phyloP scores from a whole-genome alignment of 2,797 vertebrate genomes.

The Synaphobranchus kaupii region DNA sequence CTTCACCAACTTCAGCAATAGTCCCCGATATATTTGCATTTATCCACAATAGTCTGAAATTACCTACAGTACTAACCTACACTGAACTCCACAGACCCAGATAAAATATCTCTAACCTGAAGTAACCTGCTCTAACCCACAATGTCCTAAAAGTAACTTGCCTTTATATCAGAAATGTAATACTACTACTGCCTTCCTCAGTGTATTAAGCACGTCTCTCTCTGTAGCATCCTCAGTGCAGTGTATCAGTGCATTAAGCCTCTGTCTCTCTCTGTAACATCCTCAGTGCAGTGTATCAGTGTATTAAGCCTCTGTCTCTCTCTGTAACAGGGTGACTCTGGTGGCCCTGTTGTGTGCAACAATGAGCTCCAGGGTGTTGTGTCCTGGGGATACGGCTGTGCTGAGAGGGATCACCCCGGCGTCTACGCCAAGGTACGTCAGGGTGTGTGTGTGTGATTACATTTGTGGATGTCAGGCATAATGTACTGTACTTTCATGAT shows the following conservation, averaged over 20 bases:
- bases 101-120: background rate
- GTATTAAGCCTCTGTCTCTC: background rate
- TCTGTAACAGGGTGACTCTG: conserved; percentile 40
- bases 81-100: background rate
- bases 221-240: too few relatives aligned
- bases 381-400: conserved; percentile 39
- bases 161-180: background rate
- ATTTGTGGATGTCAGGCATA: background rate
- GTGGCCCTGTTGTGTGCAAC: conserved; percentile 39
- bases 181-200: background rate
- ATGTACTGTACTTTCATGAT: background rate
- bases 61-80: too few relatives aligned
- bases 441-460: background rate
- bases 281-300: background rate
- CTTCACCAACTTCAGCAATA: too few relatives aligned
- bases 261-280: too few relatives aligned
- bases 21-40: too few relatives aligned
- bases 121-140: background rate
- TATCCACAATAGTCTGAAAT: too few relatives aligned
- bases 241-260: too few relatives aligned
- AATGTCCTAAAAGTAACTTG: too few relatives aligned
- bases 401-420: conserved; percentile 28
- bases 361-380: conserved; percentile 36
- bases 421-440: conserved; percentile 32
- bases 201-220: too few relatives aligned